Evolutionary conservation across 1,140 invertebrate genomes (phyloP), one percentile per base, ranked within the genome.

Genomic region (Conus ventricosus): DNA sequence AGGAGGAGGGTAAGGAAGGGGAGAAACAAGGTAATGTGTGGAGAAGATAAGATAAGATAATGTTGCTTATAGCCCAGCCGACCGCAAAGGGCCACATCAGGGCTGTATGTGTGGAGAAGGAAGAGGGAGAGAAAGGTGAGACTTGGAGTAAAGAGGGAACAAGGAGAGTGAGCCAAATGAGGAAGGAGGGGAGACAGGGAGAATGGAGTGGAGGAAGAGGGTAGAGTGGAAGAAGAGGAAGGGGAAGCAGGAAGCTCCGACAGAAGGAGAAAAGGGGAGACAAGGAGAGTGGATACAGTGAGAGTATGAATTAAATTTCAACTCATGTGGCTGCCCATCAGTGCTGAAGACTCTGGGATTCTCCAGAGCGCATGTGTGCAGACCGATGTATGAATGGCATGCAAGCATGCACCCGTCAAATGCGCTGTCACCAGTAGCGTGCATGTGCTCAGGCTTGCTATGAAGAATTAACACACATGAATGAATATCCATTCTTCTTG

Each of bases 241-340:
- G 39, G 39, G 39, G 39, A 39, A 3, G 3, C 3, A 3, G 39
- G 39, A 39, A 39, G 39, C 39, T 39, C 39, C 39, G 39, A 39
- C 39, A 39, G 39, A 39, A 39, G 39, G 39, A 13, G 60, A 20
- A 4, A 63, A 63, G 60, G 60, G 17, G 10, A 63, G 60, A 63
- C 10, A 63, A 80, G 78, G 23, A 53, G 23, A 53, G 23, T 25
- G 11, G n/a, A 80, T 25, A 80, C 10, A 80, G 78, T 13, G n/a
- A 80, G n/a, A 80, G 78, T 27, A 80, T 53, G 78, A 80, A 80
- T 53, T 25, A n/a, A 80, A 63, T 63, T 63, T 53, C 78, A 80
- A 80, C n/a, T 25, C 25, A n/a, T 27, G 10, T 80, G 11, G 11
- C 78, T 80, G 11, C 23, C 13, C n/a, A 80, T 39, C 39, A 3